Conservation (phyloP, 2,888 invertebrate species). For the Macaria liturata region DNA sequence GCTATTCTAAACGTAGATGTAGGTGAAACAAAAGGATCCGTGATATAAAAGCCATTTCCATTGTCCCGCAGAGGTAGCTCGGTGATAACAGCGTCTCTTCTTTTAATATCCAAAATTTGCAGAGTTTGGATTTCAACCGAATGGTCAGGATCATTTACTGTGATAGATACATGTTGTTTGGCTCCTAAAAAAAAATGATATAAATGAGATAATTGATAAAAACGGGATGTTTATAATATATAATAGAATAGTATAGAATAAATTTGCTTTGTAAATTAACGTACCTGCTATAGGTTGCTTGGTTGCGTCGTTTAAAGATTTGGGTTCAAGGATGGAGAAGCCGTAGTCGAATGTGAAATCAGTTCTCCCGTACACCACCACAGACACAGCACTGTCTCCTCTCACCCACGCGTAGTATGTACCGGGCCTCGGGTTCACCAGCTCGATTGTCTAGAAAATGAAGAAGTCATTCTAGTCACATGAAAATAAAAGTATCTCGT, state of each 20-base stretch:
- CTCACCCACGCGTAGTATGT: constrained; percentile 29
- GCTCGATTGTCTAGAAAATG: constrained; percentile 25
- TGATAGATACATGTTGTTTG: constrained; percentile 10
- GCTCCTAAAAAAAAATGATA: not conserved
- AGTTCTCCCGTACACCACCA: constrained; percentile 30
- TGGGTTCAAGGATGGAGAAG: constrained; percentile 31
- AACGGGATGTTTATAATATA: no score
- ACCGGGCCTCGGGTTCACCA: constrained; percentile 27
- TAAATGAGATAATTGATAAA: no score
- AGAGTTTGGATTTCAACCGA: constrained; percentile 21
- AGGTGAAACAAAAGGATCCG: constrained; percentile 31
- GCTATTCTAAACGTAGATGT: constrained; percentile 31
- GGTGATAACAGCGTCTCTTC: constrained; percentile 14
- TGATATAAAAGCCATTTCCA: constrained; percentile 30
- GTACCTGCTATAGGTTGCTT: constrained; percentile 30
- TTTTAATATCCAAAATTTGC: constrained; percentile 23
- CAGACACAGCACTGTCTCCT: constrained; percentile 19
- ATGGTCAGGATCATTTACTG: constrained; percentile 29
- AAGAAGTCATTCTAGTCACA: not conserved
- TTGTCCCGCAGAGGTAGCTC: constrained; percentile 24
- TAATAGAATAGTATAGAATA: no score
- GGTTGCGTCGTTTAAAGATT: constrained; percentile 24
- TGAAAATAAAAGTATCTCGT: no score
- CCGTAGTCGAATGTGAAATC: constrained; percentile 34
- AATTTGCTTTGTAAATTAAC: no score